These are phyloP conservation scores for Haliclystus octoradiatus DNA, from an alignment of 30 jellyfish, hydroid and myxozoan genomes.

Conservation along the genomic window DNA sequence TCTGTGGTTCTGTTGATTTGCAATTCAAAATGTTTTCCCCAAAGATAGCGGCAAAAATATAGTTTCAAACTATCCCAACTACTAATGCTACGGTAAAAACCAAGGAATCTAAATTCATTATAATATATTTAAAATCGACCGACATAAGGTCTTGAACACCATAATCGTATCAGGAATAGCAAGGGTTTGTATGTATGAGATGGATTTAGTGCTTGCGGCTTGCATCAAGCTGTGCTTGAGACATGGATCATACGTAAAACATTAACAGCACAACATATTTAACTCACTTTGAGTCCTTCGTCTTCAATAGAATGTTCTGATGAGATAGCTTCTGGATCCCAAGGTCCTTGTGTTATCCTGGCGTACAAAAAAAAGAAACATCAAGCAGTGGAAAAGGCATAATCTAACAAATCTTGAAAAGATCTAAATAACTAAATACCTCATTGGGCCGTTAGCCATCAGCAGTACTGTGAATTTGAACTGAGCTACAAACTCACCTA, in stretches of 20 bases:
- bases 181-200: too few relatives aligned
- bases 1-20: too few relatives aligned
- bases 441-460: constrained; percentile 93
- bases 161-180: too few relatives aligned
- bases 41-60: too few relatives aligned
- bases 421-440: constrained; percentile 23
- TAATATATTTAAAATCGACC: too few relatives aligned
- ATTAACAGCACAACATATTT: not conserved
- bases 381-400: too few relatives aligned
- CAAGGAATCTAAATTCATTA: too few relatives aligned
- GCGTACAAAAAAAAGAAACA: not conserved
- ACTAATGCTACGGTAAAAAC: not conserved
- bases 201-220: too few relatives aligned
- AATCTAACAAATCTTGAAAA: not conserved
- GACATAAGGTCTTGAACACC: too few relatives aligned
- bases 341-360: constrained; percentile 90
- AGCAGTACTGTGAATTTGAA: constrained; percentile 85
- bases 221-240: too few relatives aligned
- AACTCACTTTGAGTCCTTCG: constrained; percentile 72
- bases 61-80: too few relatives aligned
- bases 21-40: too few relatives aligned
- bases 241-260: not conserved
- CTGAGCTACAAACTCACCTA: constrained; percentile 96
- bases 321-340: constrained; percentile 74
- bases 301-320: constrained; percentile 75